Evolutionary conservation across 1,140 invertebrate genomes (phyloP), one percentile per base, ranked within the genome.

Genomic region (Drosophila bipectinata): DNA sequence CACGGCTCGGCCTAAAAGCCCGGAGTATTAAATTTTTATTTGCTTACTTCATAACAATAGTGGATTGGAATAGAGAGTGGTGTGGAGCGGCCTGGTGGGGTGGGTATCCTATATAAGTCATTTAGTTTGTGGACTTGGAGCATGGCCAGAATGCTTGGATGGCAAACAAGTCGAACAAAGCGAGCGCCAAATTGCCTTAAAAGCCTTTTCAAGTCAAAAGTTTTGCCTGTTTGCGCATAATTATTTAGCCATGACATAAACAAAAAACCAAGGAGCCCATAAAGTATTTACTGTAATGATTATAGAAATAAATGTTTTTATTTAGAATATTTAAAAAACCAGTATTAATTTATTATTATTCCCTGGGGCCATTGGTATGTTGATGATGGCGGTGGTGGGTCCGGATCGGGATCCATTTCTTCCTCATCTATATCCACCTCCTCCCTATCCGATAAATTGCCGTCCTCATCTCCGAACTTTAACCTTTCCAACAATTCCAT

Each of bases 181-280:
- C 64, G 64, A 77, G 83, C 82, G 75, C 82, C 82, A 85, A 85
- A 87, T 85, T 85, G 82, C 74, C 82, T 59, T 85, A 85, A 85
- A 85, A 85, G 82, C 82, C 77, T 85, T 85, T 85, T 82, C 60
- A 59, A 87, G 82, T 85, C 74, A 77, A 78, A 82, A 85, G 69
- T 85, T 85, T 87, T 82, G 59, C 71, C 64, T 87, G 78, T 85
- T 85, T 85, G 82, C 83, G 82, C 78, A 85, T 87, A 85, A 85
- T 85, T 85, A 85, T 85, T 85, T 87, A 81, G 68, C 67, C 71
- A 59, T 78, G 82, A 81, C 73, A 80, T 66, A 48, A 48, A 67
- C 51, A 59, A 62, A 68, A 61, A 64, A 3, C 10, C 4, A 7
- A 15, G n/a, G 26, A 49, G 4, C 18, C 55, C 15, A 37, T 34